A percentile compares a stretch with the other conserved stretches of the same genome.
Evolutionary conservation across 2,113 vertebrate species (phyloP).

Genomic region (Anas platyrhynchos): DNA sequence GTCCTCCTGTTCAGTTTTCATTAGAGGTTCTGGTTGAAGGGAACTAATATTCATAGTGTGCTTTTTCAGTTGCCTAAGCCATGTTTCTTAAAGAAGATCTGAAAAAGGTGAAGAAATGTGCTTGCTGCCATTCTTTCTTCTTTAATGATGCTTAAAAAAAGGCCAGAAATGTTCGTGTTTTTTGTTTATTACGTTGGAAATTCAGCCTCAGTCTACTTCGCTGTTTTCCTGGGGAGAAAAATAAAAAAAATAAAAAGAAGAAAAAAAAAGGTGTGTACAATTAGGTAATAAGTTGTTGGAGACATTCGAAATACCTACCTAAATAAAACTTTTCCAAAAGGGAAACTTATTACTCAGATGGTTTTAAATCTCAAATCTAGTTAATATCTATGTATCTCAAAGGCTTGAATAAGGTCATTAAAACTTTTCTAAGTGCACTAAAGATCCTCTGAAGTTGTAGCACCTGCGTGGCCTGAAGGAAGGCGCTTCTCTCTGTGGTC

Average conservation of each 20-base stretch:
- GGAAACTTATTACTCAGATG: neutral
- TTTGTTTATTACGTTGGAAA: neutral
- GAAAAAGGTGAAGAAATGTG: conserved; percentile 16
- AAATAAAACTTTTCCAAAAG: neutral
- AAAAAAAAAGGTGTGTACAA: neutral
- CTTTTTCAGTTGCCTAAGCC: neutral
- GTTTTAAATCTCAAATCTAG: neutral
- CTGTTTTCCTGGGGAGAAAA: neutral
- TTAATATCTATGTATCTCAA: neutral
- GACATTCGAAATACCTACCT: neutral
- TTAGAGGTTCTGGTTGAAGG: neutral
- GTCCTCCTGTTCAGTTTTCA: neutral
- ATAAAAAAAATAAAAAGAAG: neutral
- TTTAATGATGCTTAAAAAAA: neutral
- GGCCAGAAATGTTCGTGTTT: neutral
- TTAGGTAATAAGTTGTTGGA: neutral
- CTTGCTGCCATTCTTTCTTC: conserved; percentile 9
- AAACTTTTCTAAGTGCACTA: neutral
- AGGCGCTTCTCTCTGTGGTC: neutral
- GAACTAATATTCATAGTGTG: neutral
- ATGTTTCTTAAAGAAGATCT: neutral
- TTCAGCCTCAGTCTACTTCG: neutral
- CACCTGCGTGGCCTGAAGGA: neutral
- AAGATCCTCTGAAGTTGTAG: neutral
- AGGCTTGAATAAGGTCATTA: neutral